Evolutionary conservation across 1,140 invertebrate genomes (phyloP).

Genomic region (Anadara kagoshimensis): DNA sequence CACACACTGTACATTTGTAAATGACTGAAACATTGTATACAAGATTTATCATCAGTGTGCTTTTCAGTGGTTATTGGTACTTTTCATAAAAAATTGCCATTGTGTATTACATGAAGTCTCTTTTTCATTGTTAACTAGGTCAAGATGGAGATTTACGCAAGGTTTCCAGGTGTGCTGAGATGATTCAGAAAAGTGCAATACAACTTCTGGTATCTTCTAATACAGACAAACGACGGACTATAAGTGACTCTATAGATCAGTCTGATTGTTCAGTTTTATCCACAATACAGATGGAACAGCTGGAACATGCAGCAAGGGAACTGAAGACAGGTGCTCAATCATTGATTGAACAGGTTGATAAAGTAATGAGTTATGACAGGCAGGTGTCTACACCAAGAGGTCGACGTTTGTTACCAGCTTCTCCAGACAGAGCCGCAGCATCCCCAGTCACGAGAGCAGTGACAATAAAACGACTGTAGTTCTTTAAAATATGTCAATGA

Average conservation of each 20-base stretch:
- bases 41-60: no score
- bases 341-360: constrained; percentile 45
- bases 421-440: constrained; percentile 33
- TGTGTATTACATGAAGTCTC: no score
- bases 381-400: constrained; percentile 20
- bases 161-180: constrained; percentile 55
- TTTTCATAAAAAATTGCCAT: no score
- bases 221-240: constrained; percentile 23
- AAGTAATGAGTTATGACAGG: constrained; percentile 19
- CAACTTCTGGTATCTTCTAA: constrained; percentile 45
- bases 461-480: neutral
- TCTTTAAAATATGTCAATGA: no score
- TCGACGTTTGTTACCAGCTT: constrained; percentile 35
- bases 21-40: no score
- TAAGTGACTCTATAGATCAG: constrained; percentile 16
- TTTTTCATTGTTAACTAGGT: no score
- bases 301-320: constrained; percentile 56
- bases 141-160: constrained; percentile 47
- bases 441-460: constrained; percentile 15
- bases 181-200: constrained; percentile 53
- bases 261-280: constrained; percentile 52
- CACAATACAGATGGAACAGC: constrained; percentile 53
- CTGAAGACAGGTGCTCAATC: constrained; percentile 42
- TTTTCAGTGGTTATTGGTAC: no score
- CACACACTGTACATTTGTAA: no score